These are phyloP conservation scores for Agelas oroides DNA, from an alignment of 37 sponge, comb jelly and placozoan genomes.

Conservation along the genomic window DNA sequence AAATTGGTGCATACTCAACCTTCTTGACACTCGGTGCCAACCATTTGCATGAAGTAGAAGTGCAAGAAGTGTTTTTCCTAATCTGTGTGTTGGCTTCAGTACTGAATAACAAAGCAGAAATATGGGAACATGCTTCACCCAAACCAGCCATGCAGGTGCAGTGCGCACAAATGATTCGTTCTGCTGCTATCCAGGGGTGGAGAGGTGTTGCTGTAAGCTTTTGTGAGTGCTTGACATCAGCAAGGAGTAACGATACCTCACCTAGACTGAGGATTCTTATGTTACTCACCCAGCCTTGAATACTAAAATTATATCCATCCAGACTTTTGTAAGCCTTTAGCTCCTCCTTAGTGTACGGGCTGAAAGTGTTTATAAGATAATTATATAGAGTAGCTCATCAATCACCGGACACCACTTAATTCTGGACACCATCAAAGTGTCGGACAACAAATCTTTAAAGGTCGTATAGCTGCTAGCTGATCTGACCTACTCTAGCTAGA, in stretches of 20 bases:
- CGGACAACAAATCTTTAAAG: too few species aligned
- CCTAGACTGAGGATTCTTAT: background rate
- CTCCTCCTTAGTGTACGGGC: background rate
- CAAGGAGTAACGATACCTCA: background rate
- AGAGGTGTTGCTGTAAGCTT: too few species aligned
- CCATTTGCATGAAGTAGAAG: too few species aligned
- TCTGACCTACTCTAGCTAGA: too few species aligned
- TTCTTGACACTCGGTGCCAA: too few species aligned
- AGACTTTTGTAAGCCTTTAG: background rate
- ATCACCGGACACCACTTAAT: too few species aligned
- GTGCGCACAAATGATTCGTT: slow-evolving; percentile 60
- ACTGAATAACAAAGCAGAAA: slow-evolving; percentile 64
- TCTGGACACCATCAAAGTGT: too few species aligned
- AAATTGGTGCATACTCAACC: slow-evolving; percentile 11
- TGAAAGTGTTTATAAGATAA: too few species aligned
- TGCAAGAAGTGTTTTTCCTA: background rate
- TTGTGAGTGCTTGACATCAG: too few species aligned
- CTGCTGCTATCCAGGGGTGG: background rate
- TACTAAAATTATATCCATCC: background rate
- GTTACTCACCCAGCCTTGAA: background rate
- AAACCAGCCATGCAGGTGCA: slow-evolving; percentile 73
- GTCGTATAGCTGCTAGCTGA: too few species aligned
- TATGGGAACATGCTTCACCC: slow-evolving; percentile 63
- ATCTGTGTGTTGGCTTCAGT: slow-evolving; percentile 41
- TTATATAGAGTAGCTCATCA: too few species aligned